Evolutionary conservation across 2,888 invertebrate species (phyloP).

Genomic region (Heliconius charithonia): DNA sequence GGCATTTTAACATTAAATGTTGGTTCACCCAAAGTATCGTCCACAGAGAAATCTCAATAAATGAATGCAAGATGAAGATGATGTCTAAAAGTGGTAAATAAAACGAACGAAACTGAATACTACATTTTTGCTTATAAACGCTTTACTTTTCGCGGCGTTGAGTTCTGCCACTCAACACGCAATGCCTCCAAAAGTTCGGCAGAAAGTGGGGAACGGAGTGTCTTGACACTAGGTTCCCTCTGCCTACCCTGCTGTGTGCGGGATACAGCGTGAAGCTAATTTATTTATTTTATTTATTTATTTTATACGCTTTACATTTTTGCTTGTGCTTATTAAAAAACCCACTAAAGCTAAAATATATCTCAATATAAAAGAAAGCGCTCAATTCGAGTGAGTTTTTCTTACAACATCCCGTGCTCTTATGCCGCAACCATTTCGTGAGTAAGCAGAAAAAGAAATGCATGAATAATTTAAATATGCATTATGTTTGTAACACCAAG

Average conservation of each 20-base stretch:
- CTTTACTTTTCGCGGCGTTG: too few species aligned
- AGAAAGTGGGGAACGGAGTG: too few species aligned
- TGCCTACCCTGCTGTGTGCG: too few species aligned
- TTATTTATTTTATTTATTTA: too few species aligned
- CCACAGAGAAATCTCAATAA: not conserved
- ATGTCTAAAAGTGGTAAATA: not conserved
- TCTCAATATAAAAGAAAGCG: slow-evolving; percentile 2
- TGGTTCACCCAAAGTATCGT: not conserved
- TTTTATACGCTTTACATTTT: not conserved
- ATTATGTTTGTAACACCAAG: not conserved
- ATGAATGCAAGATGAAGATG: not conserved
- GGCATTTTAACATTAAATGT: too few species aligned
- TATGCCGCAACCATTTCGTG: not conserved
- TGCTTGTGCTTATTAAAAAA: not conserved
- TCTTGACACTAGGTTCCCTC: too few species aligned
- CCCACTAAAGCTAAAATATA: not conserved
- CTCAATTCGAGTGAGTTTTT: not conserved
- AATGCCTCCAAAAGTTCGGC: too few species aligned
- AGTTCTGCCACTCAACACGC: too few species aligned
- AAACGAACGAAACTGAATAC: not conserved
- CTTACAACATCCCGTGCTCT: not conserved
- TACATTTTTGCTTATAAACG: not conserved
- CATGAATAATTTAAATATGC: slow-evolving; percentile 14
- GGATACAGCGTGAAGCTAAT: too few species aligned
- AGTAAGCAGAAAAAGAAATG: not conserved